Evolutionary conservation across 2,797 vertebrate genomes (phyloP).

Genomic region (Corythornis leucogaster): DNA sequence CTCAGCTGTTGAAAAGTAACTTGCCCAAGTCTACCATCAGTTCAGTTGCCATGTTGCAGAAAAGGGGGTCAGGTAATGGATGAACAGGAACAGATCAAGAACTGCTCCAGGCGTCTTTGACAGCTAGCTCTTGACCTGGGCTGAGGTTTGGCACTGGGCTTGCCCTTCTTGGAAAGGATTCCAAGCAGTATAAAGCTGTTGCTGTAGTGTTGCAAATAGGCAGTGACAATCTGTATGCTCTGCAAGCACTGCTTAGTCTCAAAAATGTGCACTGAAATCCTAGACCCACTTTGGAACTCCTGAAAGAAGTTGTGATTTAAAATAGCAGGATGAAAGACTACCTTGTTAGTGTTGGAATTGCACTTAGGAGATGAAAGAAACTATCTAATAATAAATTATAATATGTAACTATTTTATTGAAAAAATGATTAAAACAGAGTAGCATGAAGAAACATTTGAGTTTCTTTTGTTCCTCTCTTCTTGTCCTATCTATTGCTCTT

Average conservation of each 20-base stretch:
- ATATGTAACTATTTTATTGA: conserved; percentile 54
- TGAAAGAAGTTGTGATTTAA: background rate
- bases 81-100: background rate
- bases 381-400: conserved; percentile 52
- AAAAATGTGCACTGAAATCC: background rate
- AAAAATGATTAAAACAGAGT: conserved; percentile 49
- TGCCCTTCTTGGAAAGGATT: background rate
- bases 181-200: background rate
- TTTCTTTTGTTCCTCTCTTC: conserved; percentile 46
- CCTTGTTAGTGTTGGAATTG: conserved; percentile 1
- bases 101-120: background rate
- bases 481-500: conserved; percentile 25
- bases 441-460: conserved; percentile 44
- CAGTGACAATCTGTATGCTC: background rate
- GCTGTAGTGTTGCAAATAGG: background rate
- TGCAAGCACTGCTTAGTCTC: background rate
- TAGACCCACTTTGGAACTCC: background rate
- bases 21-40: background rate
- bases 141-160: background rate
- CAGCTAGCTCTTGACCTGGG: background rate
- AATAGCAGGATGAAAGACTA: background rate
- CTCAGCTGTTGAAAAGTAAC: background rate
- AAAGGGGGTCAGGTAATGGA: background rate
- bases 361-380: conserved; percentile 20
- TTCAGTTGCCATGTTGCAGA: background rate